Percentiles rank a stretch among this genome's conserved stretches.
phyloP scores from a whole-genome alignment of 2,797 vertebrate species.

The Lacerta bilineata region DNA sequence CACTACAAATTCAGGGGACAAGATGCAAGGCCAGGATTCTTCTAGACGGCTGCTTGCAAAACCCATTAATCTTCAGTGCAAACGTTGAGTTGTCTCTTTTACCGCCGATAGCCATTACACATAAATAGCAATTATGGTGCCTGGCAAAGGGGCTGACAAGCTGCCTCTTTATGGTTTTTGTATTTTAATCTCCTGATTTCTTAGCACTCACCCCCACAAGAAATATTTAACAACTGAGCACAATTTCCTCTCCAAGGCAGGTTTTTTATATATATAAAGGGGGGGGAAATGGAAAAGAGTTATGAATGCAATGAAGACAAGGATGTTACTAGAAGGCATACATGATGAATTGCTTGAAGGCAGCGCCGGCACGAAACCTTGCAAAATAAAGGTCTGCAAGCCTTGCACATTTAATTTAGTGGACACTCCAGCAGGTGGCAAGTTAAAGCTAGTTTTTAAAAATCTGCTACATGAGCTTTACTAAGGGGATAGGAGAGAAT shows the following conservation, averaged over 20 bases:
- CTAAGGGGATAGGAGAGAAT: background rate
- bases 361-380: slow-evolving; percentile 21
- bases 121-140: slow-evolving; percentile 76
- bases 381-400: no score
- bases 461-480: no score
- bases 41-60: slow-evolving; percentile 70
- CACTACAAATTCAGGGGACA: slow-evolving; percentile 68
- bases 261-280: slow-evolving; percentile 34
- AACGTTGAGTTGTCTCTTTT: slow-evolving; percentile 65
- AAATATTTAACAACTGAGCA: slow-evolving; percentile 73
- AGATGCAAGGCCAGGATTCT: slow-evolving; percentile 71
- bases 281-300: slow-evolving; percentile 41
- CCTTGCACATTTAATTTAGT: no score
- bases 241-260: slow-evolving; percentile 62
- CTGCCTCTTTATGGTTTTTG: slow-evolving; percentile 66
- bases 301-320: slow-evolving; percentile 75
- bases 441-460: background rate
- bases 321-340: slow-evolving; percentile 70
- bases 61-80: slow-evolving; percentile 69
- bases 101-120: slow-evolving; percentile 69
- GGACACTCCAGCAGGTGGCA: slow-evolving; percentile 40
- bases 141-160: slow-evolving; percentile 65
- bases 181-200: slow-evolving; percentile 73
- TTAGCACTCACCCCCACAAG: slow-evolving; percentile 65
- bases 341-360: slow-evolving; percentile 71